Conservation (phyloP, 2,113 vertebrate genomes). For the Myrmophylax atrothorax region DNA sequence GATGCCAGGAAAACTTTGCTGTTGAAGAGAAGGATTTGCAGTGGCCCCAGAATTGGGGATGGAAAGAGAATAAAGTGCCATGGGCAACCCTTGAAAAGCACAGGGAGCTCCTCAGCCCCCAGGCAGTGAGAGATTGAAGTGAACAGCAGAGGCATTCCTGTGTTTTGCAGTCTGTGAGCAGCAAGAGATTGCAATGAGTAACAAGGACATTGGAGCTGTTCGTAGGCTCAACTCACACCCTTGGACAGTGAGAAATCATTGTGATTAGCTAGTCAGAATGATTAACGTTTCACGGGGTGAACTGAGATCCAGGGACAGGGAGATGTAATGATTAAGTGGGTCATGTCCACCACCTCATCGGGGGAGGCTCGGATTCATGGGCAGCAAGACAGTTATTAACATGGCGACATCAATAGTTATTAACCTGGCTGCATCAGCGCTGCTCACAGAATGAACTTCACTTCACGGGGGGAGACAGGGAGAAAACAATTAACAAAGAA, state of each 20-base stretch:
- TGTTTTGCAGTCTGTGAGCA: not conserved
- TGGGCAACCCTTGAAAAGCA: not conserved
- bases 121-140: not conserved
- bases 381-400: not conserved
- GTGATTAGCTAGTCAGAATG: slow-evolving; percentile 57
- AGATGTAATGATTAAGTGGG: slow-evolving; percentile 56
- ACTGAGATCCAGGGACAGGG: not conserved
- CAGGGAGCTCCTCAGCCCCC: not conserved
- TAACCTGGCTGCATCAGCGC: slow-evolving; percentile 47
- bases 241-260: slow-evolving; percentile 66
- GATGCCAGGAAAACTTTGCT: not conserved
- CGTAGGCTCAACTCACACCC: slow-evolving; percentile 22
- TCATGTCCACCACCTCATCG: not conserved
- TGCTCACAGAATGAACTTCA: slow-evolving; percentile 36
- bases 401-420: slow-evolving; percentile 60
- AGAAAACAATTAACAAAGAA: slow-evolving; percentile 57
- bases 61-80: not conserved
- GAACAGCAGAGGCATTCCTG: not conserved
- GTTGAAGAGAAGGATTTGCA: not conserved
- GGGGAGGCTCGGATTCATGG: slow-evolving; percentile 33
- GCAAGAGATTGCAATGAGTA: slow-evolving; percentile 39
- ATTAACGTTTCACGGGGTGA: slow-evolving; percentile 67
- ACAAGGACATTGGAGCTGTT: slow-evolving; percentile 41
- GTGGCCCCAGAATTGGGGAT: not conserved
- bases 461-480: slow-evolving; percentile 1